Conservation (phyloP, 1,140 invertebrate species). For the Drosophila willistoni region DNA sequence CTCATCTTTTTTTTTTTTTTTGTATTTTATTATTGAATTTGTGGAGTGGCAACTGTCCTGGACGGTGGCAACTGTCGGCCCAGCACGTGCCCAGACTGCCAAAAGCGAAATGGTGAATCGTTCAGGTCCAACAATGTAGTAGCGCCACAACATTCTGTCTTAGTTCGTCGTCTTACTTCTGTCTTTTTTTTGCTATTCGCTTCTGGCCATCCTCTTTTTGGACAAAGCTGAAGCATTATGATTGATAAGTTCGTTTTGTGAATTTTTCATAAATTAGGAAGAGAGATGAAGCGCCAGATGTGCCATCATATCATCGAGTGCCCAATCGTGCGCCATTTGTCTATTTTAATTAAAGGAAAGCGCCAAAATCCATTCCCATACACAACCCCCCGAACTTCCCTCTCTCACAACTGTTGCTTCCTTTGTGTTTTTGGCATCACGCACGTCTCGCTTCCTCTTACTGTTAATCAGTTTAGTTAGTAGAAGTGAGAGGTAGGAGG, state of each 20-base stretch:
- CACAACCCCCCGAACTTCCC: neutral
- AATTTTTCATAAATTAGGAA: conserved; percentile 81
- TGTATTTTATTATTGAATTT: conserved; percentile 64
- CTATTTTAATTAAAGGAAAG: conserved; percentile 78
- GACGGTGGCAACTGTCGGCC: conserved; percentile 32
- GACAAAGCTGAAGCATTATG: conserved; percentile 62
- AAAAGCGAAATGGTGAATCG: conserved; percentile 34
- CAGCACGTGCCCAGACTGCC: conserved; percentile 68
- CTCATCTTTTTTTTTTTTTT: conserved; percentile 52
- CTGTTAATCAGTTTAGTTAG: conserved; percentile 67
- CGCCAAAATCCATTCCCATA: conserved; percentile 36
- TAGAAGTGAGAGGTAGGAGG: neutral
- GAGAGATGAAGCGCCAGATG: conserved; percentile 54
- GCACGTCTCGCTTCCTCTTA: conserved; percentile 52
- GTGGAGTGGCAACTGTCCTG: conserved; percentile 18
- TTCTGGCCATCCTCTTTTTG: neutral
- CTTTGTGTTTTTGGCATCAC: conserved; percentile 55
- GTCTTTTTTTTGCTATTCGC: too few species aligned
- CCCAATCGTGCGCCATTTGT: conserved; percentile 79
- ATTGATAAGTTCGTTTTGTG: conserved; percentile 81
- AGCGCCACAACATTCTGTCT: conserved; percentile 34
- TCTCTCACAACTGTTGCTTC: conserved; percentile 13
- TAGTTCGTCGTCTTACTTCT: neutral
- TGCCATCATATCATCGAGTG: conserved; percentile 56
- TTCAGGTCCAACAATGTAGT: conserved; percentile 57